Percentiles rank a stretch among this genome's conserved stretches.
Evolutionary conservation across 2,888 invertebrate species (phyloP).

Genomic region (Chymomyza fuscimana): DNA sequence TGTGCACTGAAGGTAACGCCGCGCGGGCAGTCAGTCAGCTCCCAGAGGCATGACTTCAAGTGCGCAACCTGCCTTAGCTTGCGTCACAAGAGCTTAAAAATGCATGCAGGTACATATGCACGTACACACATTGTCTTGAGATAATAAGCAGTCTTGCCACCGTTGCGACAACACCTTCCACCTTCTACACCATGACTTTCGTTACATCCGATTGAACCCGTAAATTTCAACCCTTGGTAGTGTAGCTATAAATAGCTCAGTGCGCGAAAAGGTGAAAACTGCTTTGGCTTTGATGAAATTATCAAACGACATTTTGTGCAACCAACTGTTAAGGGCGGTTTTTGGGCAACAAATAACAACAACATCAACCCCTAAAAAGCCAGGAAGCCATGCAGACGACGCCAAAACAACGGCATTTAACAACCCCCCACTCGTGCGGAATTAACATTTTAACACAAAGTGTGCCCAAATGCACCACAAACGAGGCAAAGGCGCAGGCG

Average conservation of each 20-base stretch:
- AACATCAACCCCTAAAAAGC: slow-evolving; percentile 24
- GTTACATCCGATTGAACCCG: neutral
- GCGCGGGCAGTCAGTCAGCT: neutral
- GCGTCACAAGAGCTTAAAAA: neutral
- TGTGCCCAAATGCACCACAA: neutral
- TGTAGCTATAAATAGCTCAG: slow-evolving; percentile 2
- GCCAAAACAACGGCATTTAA: neutral
- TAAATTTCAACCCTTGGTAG: slow-evolving; percentile 7
- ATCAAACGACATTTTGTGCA: neutral
- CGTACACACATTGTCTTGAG: neutral
- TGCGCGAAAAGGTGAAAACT: neutral
- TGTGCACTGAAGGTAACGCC: neutral
- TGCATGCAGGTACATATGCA: neutral
- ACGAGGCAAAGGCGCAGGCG: neutral
- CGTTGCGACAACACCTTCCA: neutral
- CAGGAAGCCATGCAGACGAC: slow-evolving; percentile 49
- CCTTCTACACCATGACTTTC: neutral
- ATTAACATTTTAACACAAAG: neutral
- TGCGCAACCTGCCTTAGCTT: neutral
- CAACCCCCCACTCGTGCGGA: neutral
- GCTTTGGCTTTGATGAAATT: neutral
- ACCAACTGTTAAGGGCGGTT: neutral
- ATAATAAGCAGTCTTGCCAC: neutral
- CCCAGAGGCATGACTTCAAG: neutral
- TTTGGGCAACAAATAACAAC: slow-evolving; percentile 17